Evolutionary conservation across 2,888 invertebrate genomes (phyloP), one percentile per base, ranked within the genome.

Genomic region (Luperina testacea): DNA sequence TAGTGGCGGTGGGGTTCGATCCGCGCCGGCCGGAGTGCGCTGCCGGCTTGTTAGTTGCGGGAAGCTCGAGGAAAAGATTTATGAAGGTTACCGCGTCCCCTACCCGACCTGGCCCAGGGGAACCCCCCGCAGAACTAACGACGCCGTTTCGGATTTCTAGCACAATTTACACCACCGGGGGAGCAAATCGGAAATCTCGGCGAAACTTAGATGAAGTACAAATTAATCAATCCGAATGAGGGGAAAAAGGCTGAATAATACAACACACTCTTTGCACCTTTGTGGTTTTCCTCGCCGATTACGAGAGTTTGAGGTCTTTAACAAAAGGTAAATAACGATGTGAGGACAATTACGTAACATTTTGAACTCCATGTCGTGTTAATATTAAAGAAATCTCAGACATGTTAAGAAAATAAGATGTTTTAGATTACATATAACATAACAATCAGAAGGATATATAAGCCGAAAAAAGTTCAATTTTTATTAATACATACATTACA

Each of bases 91-190:
- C 92, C 92, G 88, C 93, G 94, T 94, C 94, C 94, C 92, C 93
- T 91, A 88, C 92, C 92, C 94, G 92, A 91, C 93, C 92, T 93
- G 93, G 93, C 96, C 95, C 96, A 91, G 90, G 94, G 96, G 96
- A 95, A 91, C 91, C 92, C 94, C 92, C 89, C 92, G 93, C 93
- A 93, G 93, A 96, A 95, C 95, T 96, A 96, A 96, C 96, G 96
- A 96, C 91, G 94, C 94, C 95, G 95, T 94, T 94, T 95, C 95
- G 94, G 94, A 95, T 96, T 96, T 95, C 96, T 90, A 95, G 94
- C 93, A 94, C 94, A 95, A 96, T 96, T 96, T 96, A 96, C 95
- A 94, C 95, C 92, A 90, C 91, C 90, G 90, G 89, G 92, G 92
- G 93, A 92, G 92, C 90, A 89, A 92, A 93, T 91, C 92, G 93